Base-by-base conservation (phyloP, 2,113 vertebrate species). In the Archocentrus centrarchus region DNA sequence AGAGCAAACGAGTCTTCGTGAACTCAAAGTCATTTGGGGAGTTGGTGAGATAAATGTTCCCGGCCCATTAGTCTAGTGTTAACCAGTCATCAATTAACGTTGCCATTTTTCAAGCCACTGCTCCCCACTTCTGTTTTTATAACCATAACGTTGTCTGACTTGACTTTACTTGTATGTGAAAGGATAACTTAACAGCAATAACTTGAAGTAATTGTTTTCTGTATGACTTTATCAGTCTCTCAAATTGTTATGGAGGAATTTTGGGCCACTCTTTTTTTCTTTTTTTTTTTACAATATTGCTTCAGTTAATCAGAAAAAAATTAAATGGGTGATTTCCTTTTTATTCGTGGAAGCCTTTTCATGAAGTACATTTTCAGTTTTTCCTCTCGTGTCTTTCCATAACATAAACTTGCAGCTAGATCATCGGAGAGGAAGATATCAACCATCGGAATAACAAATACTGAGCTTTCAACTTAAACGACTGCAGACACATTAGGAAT, bases 401-500 rank as follows among this genome's bases (percentile, higher is more conserved):
- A n/a, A 44, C 18, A 57, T 39, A 78, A 86, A 86, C 63, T 2
- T 64, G 11, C 37, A 58, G 55, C 75, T 47, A n/a, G 55, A 59
- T 82, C 68, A n/a, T 77, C 80, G 79, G 59, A 77, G 64, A 87
- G 61, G 63, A 89, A 92, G 88, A 90, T 86, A 75, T 93, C 87
- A 91, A 77, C 68, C 59, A 77, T 79, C 84, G 86, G 81, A 77
- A 66, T 55, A 85, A 92, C 81, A 35, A 91, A 91, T 61, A 80
- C 75, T 11, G 15, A 83, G 89, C 78, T 86, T 90, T 87, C 82
- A 88, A 85, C 88, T 82, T 90, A 90, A 94, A 95, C 53, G 92
- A 89, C 91, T 88, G 78, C 91, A 93, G 89, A 93, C 91, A 90
- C 92, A 93, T 93, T 93, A 93, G 88, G 88, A 93, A 92, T 81